Evolutionary conservation across 2,113 vertebrate genomes (phyloP), one percentile per base, ranked within the genome.

Genomic region (Chionis minor): DNA sequence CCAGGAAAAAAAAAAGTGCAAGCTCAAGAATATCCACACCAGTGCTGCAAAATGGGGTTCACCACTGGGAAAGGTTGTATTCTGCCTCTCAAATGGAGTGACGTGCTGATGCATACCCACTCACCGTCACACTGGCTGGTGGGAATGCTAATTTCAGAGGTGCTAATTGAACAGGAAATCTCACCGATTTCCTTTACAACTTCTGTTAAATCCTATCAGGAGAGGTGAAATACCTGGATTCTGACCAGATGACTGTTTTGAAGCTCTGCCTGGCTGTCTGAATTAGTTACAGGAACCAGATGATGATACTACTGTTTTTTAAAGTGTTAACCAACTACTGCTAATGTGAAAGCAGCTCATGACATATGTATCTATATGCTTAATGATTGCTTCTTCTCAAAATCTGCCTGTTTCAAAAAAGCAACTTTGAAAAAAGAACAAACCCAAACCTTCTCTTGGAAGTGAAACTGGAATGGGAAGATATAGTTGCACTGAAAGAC

Each of bases 71-170:
- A 81, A 55, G 45, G 23, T 74, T 62, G 59, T 33, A 22, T 26
- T 65, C 30, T 59, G 23, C 40, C 32, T 66, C 63, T 65, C n/a
- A 54, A n/a, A 9, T 38, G 23, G 11, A 77, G 17, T 18, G 42
- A 61, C 33, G 8, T 3, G 10, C n/a, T 79, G 56, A 77, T 2
- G 21, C 16, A 92, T 13, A 51, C 0, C 1, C 15, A 35, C 12
- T 63, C 30, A 26, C 26, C 44, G 52, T 20, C 5, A 0, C n/a
- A 16, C 20, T 67, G 79, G 12, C 47, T 67, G n/a, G 40, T 67
- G 59, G 52, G 6, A 56, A 51, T 20, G 30, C 3, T 61, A 51
- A 55, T 78, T 89, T 81, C 40, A 67, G 12, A 78, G 12, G 40
- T 67, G 40, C 4, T 72, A 92, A 72, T 1, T 77, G 54, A 81